Percentiles rank a stretch among this genome's conserved stretches.
Conservation (phyloP, 1,140 invertebrate genomes). For the Magallana angulata region DNA sequence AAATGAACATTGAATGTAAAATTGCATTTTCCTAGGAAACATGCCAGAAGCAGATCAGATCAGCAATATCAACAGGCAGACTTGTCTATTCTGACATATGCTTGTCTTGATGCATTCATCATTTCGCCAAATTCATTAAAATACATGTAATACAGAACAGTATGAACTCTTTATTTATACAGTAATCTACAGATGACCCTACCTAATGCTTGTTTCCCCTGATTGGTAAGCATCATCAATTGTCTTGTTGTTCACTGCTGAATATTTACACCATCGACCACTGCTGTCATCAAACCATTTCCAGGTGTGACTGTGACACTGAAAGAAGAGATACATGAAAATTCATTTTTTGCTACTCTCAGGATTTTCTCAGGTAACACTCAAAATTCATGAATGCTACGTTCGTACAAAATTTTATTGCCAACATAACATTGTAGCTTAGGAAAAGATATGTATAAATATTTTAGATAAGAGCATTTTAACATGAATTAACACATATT, state of each 20-base stretch:
- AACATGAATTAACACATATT: too few species aligned
- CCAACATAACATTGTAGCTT: too few species aligned
- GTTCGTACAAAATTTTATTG: too few species aligned
- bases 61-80: conserved; percentile 27
- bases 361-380: not conserved
- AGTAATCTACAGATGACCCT: not conserved
- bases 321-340: conserved; percentile 37
- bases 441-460: too few species aligned
- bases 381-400: not conserved
- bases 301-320: conserved; percentile 85
- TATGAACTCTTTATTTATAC: not conserved
- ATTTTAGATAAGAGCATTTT: too few species aligned
- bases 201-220: conserved; percentile 86
- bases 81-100: conserved; percentile 37
- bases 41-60: not conserved
- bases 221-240: conserved; percentile 91
- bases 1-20: too few species aligned
- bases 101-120: conserved; percentile 43
- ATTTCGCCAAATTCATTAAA: not conserved
- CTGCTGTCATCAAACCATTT: conserved; percentile 92
- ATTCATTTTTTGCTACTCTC: too few species aligned
- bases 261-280: conserved; percentile 90
- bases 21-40: too few species aligned
- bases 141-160: not conserved
- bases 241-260: conserved; percentile 86